Evolutionary conservation across 2,797 vertebrate species (phyloP), one percentile per base, ranked within the genome.

Genomic region (Chloroceryle inda): DNA sequence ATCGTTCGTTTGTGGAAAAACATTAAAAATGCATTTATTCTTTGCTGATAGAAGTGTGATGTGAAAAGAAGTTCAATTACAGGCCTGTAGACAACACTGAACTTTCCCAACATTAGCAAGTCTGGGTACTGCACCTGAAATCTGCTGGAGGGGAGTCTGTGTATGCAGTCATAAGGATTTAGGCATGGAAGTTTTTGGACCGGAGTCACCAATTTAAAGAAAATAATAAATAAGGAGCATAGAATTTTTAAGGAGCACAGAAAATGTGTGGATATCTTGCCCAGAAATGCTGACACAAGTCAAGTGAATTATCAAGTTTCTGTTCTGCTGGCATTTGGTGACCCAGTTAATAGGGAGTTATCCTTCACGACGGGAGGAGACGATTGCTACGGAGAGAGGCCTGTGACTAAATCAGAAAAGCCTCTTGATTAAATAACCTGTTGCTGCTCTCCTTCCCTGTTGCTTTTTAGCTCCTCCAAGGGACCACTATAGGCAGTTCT

Each of bases 271-370:
- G 8, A 13, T 29, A 1, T 69, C 63, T 81, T 79, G 47, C 38
- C 35, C 44, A 33, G 68, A 73, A 85, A 42, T 56, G 56, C 40
- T 94, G 67, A 44, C 49, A 47, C 52, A 61, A 61, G 40, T 42
- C 69, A 71, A 38, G 12, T 74, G 68, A 74, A 71, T 92, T 74
- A 88, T 11, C 49, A 50, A 45, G 61, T 86, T 81, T 69, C 35
- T 44, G 37, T 83, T 92, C 44, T 47, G 33, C 68, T 86, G 66
- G 69, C 85, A 72, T 88, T 86, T 77, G 24, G 23, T 94, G 87
- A 92, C 80, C 80, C 73, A 86, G 44, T 91, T 92, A 94, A 86
- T 63, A n/a, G 15, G 27, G 56, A 87, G 44, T 86, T 92, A 74
- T 80, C 89, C 49, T 17, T 38, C 27, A 20, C 38, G 31, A 56